phyloP scores from a whole-genome alignment of 2,113 vertebrate species.

The Eubucco bourcierii region DNA sequence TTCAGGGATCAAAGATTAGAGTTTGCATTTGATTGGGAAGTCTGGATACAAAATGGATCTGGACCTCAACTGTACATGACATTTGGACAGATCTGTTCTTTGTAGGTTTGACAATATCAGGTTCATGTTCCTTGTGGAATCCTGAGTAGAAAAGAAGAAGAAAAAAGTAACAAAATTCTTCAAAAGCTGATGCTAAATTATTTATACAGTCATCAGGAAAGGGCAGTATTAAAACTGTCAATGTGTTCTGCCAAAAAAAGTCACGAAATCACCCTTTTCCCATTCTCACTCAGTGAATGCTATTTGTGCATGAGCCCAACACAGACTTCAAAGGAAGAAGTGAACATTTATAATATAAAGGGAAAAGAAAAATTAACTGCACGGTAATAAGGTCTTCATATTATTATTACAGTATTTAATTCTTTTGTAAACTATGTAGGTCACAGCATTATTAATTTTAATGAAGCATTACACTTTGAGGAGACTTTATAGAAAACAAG shows the following conservation, averaged over 20 bases:
- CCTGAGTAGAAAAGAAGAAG: not conserved
- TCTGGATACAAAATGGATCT: not conserved
- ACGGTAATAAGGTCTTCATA: not conserved
- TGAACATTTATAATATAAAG: not conserved
- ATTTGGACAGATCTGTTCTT: not conserved
- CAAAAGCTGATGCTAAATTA: not conserved
- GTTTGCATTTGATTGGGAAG: not conserved
- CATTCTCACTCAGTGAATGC: not conserved
- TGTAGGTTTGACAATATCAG: not conserved
- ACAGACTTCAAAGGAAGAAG: slow-evolving; percentile 34
- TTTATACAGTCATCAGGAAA: not conserved
- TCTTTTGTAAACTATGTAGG: slow-evolving; percentile 46
- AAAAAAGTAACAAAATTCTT: not conserved
- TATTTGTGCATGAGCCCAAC: not conserved
- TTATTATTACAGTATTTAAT: slow-evolving; percentile 58
- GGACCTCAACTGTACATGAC: not conserved
- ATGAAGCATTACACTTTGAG: slow-evolving; percentile 51
- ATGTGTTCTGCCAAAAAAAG: not conserved
- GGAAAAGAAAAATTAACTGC: slow-evolving; percentile 41
- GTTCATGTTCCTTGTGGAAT: not conserved
- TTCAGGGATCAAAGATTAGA: not conserved
- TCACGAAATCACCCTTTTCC: not conserved
- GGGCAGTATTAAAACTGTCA: not conserved
- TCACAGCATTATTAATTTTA: slow-evolving; percentile 60
- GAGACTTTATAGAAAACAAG: slow-evolving; percentile 50